A percentile compares a stretch with the other conserved stretches of the same genome.
These are phyloP conservation scores for Lucilia cuprina DNA, from an alignment of 1,140 invertebrate genomes.

Conservation along the genomic window DNA sequence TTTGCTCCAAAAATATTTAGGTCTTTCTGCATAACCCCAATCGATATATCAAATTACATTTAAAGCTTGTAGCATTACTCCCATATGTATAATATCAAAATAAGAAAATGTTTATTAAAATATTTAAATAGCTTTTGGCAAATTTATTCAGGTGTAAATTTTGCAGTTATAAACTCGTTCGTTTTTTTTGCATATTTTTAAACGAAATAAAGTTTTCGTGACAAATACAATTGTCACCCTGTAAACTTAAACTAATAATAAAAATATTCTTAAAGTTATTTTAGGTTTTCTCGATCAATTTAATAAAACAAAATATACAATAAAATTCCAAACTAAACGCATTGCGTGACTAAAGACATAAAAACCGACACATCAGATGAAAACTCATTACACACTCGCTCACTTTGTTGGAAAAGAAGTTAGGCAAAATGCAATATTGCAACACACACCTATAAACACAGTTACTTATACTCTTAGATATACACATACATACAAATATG, in stretches of 20 bases:
- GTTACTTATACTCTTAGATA: background rate
- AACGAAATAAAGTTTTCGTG: conserved; percentile 6
- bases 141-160: conserved; percentile 3
- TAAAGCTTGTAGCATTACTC: too few species aligned
- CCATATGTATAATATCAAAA: too few species aligned
- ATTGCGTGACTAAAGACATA: conserved; percentile 32
- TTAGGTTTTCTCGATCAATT: background rate
- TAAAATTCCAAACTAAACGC: conserved; percentile 15
- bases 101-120: background rate
- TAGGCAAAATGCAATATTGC: background rate
- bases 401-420: background rate
- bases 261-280: background rate
- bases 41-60: too few species aligned
- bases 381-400: conserved; percentile 25
- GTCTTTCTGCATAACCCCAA: too few species aligned
- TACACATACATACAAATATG: background rate
- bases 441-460: background rate
- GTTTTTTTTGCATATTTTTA: background rate
- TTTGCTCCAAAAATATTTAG: too few species aligned
- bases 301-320: background rate
- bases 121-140: background rate
- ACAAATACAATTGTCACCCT: conserved; percentile 6
- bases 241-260: conserved; percentile 22
- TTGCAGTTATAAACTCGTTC: background rate
- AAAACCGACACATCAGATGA: conserved; percentile 22